Percentiles rank a stretch among this genome's conserved stretches.
Evolutionary conservation across 2,113 vertebrate species (phyloP).

Genomic region (Pithys albifrons): DNA sequence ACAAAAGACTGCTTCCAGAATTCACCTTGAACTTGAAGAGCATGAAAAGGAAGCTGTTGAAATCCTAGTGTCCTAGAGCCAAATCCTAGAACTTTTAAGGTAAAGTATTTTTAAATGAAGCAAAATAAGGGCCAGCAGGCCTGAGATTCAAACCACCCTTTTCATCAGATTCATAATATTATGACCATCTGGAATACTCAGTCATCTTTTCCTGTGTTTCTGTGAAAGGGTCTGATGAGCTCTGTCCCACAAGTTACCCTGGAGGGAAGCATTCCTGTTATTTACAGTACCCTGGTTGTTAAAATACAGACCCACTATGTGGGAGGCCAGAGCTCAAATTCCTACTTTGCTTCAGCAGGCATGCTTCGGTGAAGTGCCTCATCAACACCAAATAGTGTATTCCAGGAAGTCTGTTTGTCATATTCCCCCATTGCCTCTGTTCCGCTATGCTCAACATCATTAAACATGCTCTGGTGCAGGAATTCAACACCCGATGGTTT

Average conservation of each 20-base stretch:
- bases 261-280: neutral
- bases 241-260: neutral
- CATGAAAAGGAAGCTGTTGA: neutral
- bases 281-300: conserved; percentile 41
- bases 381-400: neutral
- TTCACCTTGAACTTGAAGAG: neutral
- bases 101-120: conserved; percentile 27
- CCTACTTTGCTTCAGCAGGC: neutral
- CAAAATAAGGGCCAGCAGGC: neutral
- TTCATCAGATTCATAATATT: neutral
- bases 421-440: neutral
- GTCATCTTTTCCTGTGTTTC: conserved; percentile 24
- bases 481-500: neutral
- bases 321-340: conserved; percentile 37
- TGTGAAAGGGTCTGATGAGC: conserved; percentile 9
- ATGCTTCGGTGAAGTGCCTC: neutral
- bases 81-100: neutral
- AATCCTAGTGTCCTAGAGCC: neutral
- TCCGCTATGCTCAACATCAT: neutral
- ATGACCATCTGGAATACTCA: conserved; percentile 35
- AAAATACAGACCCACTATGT: conserved; percentile 40
- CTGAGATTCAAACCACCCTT: conserved; percentile 1
- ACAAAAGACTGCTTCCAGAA: neutral
- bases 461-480: neutral
- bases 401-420: neutral